Conservation (phyloP, 1,140 invertebrate species). For the Teleopsis dalmanni region DNA sequence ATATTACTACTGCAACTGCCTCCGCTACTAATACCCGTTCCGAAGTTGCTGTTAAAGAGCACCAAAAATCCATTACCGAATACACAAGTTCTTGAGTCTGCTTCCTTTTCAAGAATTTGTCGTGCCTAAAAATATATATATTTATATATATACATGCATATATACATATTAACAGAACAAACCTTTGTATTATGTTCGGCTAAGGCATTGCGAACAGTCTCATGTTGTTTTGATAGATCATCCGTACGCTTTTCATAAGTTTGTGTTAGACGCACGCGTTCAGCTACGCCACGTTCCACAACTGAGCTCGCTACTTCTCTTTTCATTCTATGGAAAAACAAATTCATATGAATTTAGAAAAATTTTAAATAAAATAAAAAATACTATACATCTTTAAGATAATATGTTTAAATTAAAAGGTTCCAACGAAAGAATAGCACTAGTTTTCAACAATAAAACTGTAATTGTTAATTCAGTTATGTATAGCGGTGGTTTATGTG, state of each 20-base stretch:
- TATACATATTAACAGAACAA: background rate
- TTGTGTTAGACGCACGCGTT: conserved; percentile 65
- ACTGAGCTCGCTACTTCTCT: conserved; percentile 65
- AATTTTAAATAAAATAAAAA: background rate
- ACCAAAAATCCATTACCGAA: conserved; percentile 35
- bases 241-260: conserved; percentile 67
- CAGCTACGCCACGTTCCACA: conserved; percentile 74
- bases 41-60: conserved; percentile 28
- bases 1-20: too few relatives aligned
- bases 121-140: conserved; percentile 27
- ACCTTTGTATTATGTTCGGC: conserved; percentile 66
- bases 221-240: conserved; percentile 68
- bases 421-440: too few relatives aligned
- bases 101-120: conserved; percentile 41
- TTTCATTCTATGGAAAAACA: conserved; percentile 52
- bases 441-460: too few relatives aligned
- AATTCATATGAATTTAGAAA: background rate
- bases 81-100: conserved; percentile 36
- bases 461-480: too few relatives aligned
- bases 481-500: too few relatives aligned
- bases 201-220: conserved; percentile 61
- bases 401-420: background rate
- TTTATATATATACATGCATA: background rate
- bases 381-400: background rate
- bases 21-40: too few relatives aligned